A percentile compares a stretch with the other conserved stretches of the same genome.
Conservation (phyloP, 30 jellyfish, hydroid and myxozoan genomes). For the Pelagia noctiluca region DNA sequence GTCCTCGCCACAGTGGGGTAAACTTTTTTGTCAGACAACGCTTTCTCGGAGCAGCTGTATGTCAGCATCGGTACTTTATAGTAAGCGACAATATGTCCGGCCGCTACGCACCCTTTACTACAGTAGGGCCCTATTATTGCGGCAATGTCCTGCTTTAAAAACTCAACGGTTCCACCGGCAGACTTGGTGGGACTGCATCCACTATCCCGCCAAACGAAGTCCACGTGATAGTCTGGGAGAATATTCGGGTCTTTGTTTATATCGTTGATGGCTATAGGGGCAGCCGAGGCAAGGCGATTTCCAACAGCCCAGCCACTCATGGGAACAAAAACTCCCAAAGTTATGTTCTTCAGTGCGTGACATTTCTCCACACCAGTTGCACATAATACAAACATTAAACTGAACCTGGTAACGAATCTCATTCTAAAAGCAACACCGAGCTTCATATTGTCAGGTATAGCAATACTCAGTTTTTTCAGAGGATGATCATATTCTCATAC, state of each 20-base stretch:
- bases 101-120: conserved; percentile 61
- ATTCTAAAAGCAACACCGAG: not conserved
- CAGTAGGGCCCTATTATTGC: conserved; percentile 82
- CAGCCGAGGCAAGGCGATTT: conserved; percentile 73
- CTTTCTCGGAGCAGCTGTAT: conserved; percentile 81
- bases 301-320: conserved; percentile 99
- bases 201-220: conserved; percentile 69
- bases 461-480: no score
- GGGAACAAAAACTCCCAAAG: conserved; percentile 92
- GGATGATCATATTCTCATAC: no score
- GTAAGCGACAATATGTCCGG: conserved; percentile 72
- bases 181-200: conserved; percentile 56
- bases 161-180: conserved; percentile 73
- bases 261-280: conserved; percentile 68
- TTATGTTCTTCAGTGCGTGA: conserved; percentile 58
- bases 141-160: conserved; percentile 25
- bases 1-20: conserved; percentile 95
- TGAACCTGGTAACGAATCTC: not conserved
- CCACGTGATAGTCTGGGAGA: conserved; percentile 40
- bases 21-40: conserved; percentile 58
- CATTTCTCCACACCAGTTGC: not conserved
- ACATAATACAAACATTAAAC: not conserved
- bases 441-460: no score
- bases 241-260: conserved; percentile 55
- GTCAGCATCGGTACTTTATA: conserved; percentile 83